Conservation (phyloP, 2,797 vertebrate genomes). For the Xiphorhynchus erythropygius region DNA sequence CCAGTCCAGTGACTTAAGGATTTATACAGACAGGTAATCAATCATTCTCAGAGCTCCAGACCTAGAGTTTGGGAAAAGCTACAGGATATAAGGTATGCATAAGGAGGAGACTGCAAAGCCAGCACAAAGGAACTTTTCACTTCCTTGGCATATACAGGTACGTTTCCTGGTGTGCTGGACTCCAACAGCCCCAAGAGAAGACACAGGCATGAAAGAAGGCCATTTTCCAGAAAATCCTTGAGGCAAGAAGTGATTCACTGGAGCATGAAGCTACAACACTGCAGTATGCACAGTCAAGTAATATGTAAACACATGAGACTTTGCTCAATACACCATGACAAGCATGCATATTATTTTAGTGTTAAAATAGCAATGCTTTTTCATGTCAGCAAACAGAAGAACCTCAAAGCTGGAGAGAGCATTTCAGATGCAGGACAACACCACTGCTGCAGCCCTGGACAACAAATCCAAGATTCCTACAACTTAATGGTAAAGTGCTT, state of each 20-base stretch:
- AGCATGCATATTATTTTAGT: not conserved
- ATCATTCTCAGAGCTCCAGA: not conserved
- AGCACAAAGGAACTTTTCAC: not conserved
- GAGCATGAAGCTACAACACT: not conserved
- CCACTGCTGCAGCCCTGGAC: not conserved
- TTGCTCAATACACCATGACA: not conserved
- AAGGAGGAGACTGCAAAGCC: not conserved
- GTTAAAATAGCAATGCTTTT: not conserved
- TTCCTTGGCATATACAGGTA: not conserved
- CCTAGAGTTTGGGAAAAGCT: not conserved
- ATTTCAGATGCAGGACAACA: not conserved
- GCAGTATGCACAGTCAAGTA: not conserved
- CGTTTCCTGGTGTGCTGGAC: not conserved
- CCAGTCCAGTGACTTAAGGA: not conserved
- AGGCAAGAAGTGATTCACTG: not conserved
- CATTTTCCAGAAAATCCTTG: not conserved
- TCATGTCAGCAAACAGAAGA: not conserved
- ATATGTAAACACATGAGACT: not conserved
- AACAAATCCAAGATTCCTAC: constrained; percentile 5
- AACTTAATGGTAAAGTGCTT: constrained; percentile 22
- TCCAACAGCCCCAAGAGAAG: not conserved
- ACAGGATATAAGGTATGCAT: not conserved
- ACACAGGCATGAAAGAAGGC: not conserved
- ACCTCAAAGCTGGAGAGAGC: not conserved
- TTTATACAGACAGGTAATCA: not conserved